Conservation (phyloP, 2,797 vertebrate species). For the Holocentrus rufus region DNA sequence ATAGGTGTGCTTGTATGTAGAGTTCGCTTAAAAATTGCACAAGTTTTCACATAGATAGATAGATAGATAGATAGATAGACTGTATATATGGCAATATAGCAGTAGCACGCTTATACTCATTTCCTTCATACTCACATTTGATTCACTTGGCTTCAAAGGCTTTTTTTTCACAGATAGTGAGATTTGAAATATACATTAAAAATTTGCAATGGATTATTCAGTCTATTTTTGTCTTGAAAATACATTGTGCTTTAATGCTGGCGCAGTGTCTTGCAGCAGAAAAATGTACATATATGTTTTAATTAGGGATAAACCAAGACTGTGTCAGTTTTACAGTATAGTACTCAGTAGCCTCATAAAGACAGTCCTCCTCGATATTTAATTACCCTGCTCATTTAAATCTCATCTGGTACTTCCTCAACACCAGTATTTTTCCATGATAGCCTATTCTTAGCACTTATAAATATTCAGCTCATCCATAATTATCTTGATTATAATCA, state of each 20-base stretch:
- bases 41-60: too few species aligned
- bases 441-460: constrained; percentile 54
- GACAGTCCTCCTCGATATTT: constrained; percentile 30
- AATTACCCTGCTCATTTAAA: constrained; percentile 54
- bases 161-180: too few species aligned
- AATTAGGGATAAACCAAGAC: constrained; percentile 3
- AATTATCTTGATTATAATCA: constrained; percentile 74
- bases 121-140: too few species aligned
- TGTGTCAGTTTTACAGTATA: constrained; percentile 3
- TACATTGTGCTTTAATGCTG: not conserved
- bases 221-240: too few species aligned
- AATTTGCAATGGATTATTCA: too few species aligned
- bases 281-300: not conserved
- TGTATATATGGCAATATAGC: too few species aligned
- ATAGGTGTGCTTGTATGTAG: not conserved
- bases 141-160: too few species aligned
- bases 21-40: too few species aligned
- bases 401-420: constrained; percentile 39
- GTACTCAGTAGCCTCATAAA: not conserved
- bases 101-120: too few species aligned
- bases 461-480: constrained; percentile 71
- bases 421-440: constrained; percentile 26
- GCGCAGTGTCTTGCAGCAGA: not conserved
- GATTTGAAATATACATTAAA: too few species aligned
- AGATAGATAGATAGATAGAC: too few species aligned